Base-by-base conservation (phyloP, 1,140 invertebrate species). In the Harpegnathos saltator region DNA sequence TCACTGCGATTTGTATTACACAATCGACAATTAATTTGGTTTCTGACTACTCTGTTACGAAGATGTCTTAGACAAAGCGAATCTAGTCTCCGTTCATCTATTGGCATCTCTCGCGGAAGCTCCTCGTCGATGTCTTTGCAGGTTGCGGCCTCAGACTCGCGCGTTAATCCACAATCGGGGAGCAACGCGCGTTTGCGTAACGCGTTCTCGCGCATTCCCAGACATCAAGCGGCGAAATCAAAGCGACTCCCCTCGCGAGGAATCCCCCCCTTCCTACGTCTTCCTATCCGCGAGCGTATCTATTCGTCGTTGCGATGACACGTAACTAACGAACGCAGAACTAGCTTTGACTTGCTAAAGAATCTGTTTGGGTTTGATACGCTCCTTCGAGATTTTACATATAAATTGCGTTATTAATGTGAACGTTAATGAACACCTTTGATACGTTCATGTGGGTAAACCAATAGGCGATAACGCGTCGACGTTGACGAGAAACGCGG, bases 331-430 rank as follows among this genome's bases (percentile, higher is more conserved):
- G 75, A 78, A 69, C 38, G 52, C 52, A 22, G n/a, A n/a, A n/a
- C n/a, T n/a, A n/a, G n/a, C n/a, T 80, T 69, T 80, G 50, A 69
- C 52, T 69, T 80, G 65, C 22, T 44, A 52, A 80, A 58, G 65
- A 80, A 71, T 80, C 59, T 58, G 52, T 71, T 80, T 80, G 52
- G 52, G 33, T 80, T 80, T 71, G 75, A 80, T 71, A 71, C 33
- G 52, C 71, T 80, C 52, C 65, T 80, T 58, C 63, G 75, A 80
- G 75, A 71, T 80, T 80, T 80, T 80, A 80, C 75, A 80, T 80
- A 80, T 80, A 80, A 80, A 80, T 80, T 69, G 65, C 52, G 75
- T 80, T 80, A 80, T 80, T 80, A 80, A 80, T 80, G 52, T 44
- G 52, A 80, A 58, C 54, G 54, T 48, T 80, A 71, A 80, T 80